Percentiles rank a stretch among this genome's conserved stretches.
Conservation (phyloP, 2,113 vertebrate species). For the Chrysemys picta region DNA sequence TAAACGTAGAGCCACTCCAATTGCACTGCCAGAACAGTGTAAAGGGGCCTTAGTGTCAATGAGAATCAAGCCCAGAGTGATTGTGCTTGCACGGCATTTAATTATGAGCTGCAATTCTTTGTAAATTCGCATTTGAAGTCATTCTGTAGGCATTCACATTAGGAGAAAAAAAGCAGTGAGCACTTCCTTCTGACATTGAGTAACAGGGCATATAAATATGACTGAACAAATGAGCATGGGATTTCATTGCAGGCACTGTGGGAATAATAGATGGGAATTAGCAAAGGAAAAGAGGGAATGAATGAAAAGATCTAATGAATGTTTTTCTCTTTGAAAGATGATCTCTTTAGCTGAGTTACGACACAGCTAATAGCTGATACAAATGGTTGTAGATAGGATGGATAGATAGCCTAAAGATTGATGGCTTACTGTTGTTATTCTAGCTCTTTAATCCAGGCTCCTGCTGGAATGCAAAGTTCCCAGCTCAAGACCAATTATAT, state of each 20-base stretch:
- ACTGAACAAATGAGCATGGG: not conserved
- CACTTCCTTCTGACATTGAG: not conserved
- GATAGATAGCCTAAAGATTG: constrained; percentile 61
- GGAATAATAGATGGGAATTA: constrained; percentile 65
- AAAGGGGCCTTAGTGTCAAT: not conserved
- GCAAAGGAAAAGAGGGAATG: constrained; percentile 58
- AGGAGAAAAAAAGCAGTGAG: not conserved
- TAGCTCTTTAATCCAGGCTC: constrained; percentile 69
- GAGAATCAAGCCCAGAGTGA: not conserved
- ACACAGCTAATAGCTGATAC: constrained; percentile 73
- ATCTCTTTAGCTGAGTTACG: constrained; percentile 69
- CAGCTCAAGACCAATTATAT: constrained; percentile 51
- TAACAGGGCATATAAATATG: not conserved
- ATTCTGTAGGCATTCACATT: not conserved
- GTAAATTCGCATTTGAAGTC: not conserved
- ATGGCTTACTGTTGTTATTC: constrained; percentile 66
- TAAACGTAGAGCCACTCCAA: not conserved
- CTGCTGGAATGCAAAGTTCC: constrained; percentile 56
- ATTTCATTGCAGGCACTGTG: constrained; percentile 55
- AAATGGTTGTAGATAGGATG: constrained; percentile 71
- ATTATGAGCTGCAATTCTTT: not conserved
- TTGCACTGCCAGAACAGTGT: not conserved
- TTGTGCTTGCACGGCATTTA: not conserved
- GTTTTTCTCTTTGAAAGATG: constrained; percentile 76
- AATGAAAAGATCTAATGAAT: constrained; percentile 54